Evolutionary conservation across 2,888 invertebrate species (phyloP).

Genomic region (Tenodera sinensis): DNA sequence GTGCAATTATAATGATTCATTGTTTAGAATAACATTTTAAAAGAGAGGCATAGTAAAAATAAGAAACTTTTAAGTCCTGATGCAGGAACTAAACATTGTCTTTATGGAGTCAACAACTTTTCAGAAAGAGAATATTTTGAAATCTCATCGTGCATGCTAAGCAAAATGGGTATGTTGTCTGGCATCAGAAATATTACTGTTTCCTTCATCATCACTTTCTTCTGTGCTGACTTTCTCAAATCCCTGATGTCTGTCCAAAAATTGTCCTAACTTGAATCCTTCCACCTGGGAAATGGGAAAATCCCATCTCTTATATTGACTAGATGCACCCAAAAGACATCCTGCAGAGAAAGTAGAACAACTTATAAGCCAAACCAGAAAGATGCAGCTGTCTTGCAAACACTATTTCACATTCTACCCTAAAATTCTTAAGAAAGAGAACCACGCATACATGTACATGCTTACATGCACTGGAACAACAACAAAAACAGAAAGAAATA

Average conservation of each 20-base stretch:
- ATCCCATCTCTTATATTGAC: conserved; percentile 27
- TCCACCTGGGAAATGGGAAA: conserved; percentile 27
- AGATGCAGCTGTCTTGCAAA: no score
- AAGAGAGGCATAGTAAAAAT: background rate
- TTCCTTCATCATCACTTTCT: conserved; percentile 59
- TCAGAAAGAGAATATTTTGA: background rate
- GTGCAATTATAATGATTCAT: background rate
- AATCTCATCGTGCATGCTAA: background rate
- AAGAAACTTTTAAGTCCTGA: background rate
- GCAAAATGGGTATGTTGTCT: conserved; percentile 18
- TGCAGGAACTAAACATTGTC: background rate
- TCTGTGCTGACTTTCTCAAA: conserved; percentile 65
- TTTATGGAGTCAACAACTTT: background rate
- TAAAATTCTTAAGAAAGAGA: no score
- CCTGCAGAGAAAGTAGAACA: background rate
- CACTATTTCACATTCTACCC: no score
- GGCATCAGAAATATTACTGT: background rate
- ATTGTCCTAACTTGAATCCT: conserved; percentile 61
- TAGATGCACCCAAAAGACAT: conserved; percentile 1
- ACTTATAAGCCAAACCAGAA: background rate
- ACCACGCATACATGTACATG: no score
- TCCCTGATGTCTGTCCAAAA: conserved; percentile 55
- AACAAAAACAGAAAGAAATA: no score
- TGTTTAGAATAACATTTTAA: background rate
- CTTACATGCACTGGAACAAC: no score